Evolutionary conservation across 2,888 invertebrate genomes (phyloP).

Genomic region (Melolontha melolontha): DNA sequence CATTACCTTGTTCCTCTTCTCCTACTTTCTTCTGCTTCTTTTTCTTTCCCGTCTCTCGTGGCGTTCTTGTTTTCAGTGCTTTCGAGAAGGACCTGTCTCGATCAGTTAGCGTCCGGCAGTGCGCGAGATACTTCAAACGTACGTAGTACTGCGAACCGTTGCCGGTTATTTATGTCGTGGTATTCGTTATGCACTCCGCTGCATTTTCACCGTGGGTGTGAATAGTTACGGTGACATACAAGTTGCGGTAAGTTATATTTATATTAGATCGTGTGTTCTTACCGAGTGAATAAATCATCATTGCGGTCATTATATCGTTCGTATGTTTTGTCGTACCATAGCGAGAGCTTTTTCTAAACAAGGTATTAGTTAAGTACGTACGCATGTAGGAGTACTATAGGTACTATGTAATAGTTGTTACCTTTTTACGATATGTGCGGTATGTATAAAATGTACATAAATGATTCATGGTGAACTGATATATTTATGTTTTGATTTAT

Average conservation of each 20-base stretch:
- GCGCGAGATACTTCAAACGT: neutral
- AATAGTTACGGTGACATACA: slow-evolving; percentile 36
- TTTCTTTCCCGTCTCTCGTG: neutral
- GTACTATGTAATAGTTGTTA: too few species aligned
- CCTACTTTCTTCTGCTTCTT: neutral
- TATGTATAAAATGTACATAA: too few species aligned
- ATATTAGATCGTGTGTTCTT: slow-evolving; percentile 7
- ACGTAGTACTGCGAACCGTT: neutral
- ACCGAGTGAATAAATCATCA: slow-evolving; percentile 26
- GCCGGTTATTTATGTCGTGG: slow-evolving; percentile 13
- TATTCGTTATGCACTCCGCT: slow-evolving; percentile 17
- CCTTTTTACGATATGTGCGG: too few species aligned
- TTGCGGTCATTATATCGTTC: slow-evolving; percentile 24
- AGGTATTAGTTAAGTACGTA: too few species aligned
- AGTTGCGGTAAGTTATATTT: slow-evolving; percentile 33
- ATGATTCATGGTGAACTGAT: too few species aligned
- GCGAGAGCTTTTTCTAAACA: too few species aligned
- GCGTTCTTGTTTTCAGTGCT: slow-evolving; percentile 5
- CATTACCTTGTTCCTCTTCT: slow-evolving; percentile 7
- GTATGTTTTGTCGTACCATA: too few species aligned
- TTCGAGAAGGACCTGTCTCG: slow-evolving; percentile 8
- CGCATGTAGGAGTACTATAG: too few species aligned
- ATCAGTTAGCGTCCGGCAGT: slow-evolving; percentile 16
- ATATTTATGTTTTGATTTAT: too few species aligned
- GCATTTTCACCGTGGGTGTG: slow-evolving; percentile 18